Conservation (phyloP, 2,797 vertebrate species). For the Poecilia gillii region DNA sequence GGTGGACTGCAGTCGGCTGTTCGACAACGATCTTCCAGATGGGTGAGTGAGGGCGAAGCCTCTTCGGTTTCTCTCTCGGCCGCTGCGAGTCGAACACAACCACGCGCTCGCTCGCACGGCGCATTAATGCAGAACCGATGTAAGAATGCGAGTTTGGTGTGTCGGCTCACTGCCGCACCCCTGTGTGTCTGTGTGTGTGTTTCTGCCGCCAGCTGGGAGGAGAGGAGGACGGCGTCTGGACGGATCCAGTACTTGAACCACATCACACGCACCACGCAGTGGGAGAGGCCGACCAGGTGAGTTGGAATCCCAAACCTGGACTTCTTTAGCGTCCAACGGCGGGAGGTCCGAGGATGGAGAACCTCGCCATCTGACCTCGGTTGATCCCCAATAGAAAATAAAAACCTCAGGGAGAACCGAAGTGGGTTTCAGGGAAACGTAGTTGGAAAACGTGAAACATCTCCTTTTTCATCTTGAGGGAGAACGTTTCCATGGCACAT, state of each 20-base stretch:
- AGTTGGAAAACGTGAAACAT: not conserved
- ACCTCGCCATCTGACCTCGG: constrained; percentile 37
- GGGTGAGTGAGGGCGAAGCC: constrained; percentile 79
- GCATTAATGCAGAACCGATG: not conserved
- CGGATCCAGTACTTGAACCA: constrained; percentile 98
- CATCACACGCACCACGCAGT: constrained; percentile 96
- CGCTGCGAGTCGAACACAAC: constrained; percentile 8
- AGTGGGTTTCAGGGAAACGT: constrained; percentile 13
- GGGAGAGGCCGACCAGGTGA: constrained; percentile 97
- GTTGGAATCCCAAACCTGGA: constrained; percentile 46
- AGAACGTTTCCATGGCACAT: not conserved
- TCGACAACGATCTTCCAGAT: constrained; percentile 97
- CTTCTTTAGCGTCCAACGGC: constrained; percentile 44
- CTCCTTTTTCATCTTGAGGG: not conserved
- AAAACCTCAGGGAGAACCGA: constrained; percentile 20
- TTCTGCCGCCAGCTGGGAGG: constrained; percentile 90
- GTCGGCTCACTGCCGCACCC: constrained; percentile 54
- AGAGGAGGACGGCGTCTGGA: constrained; percentile 94
- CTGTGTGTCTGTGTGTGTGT: constrained; percentile 77
- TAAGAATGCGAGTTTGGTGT: constrained; percentile 29
- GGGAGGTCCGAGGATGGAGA: constrained; percentile 8
- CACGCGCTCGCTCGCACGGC: not conserved
- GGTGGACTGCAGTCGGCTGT: constrained; percentile 95
- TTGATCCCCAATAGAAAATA: constrained; percentile 21
- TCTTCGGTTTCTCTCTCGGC: constrained; percentile 10